Evolutionary conservation across 2,797 vertebrate genomes (phyloP), one percentile per base, ranked within the genome.

Genomic region (Alosa sapidissima): DNA sequence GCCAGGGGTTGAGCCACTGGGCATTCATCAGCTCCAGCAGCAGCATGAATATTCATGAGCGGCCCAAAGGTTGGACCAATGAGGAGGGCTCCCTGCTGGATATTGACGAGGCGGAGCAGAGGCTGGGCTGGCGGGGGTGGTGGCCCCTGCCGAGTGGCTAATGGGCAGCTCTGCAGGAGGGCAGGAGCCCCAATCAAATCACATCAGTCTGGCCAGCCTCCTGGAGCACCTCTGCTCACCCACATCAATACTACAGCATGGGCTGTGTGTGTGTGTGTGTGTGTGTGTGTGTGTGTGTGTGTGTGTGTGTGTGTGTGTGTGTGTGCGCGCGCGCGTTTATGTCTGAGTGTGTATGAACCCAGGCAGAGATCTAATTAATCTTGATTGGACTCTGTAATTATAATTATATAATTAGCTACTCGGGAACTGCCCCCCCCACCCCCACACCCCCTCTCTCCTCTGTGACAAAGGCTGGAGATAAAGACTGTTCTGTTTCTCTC

Each of bases 361-460:
- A 88, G 88, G 89, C 90, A 84, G 86, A 85, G 87, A 84, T 87
- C 88, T 92, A 89, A 92, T 92, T 91, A 89, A 88, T 86, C 85
- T 87, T 91, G 89, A 92, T 91, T 91, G 91, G 89, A 86, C 88
- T 84, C 88, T 87, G 87, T 89, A 90, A 92, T 89, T 88, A 90
- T 84, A 87, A 85, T 89, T 85, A 89, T 45, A 75, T 75, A 75
- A 75, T 75, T 14, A 75, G 68, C 36, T 75, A 28, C 68, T 75
- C 5, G 14, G 68, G 65, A 75, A 13, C 33, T 14, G 11, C 24
- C 24, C 68, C 65, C 65, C 65, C 36, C 33, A 65, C 1, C 2
- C 65, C 62, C 33, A 10, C 9, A 3, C 24, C 24, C 5, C 33
- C 33, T 52, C 51, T 52, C 51, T 52, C 11, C 13, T 13, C 11